These are phyloP conservation scores for Parascotia fuliginaria DNA, from an alignment of 2,888 invertebrate species.

Conservation along the genomic window DNA sequence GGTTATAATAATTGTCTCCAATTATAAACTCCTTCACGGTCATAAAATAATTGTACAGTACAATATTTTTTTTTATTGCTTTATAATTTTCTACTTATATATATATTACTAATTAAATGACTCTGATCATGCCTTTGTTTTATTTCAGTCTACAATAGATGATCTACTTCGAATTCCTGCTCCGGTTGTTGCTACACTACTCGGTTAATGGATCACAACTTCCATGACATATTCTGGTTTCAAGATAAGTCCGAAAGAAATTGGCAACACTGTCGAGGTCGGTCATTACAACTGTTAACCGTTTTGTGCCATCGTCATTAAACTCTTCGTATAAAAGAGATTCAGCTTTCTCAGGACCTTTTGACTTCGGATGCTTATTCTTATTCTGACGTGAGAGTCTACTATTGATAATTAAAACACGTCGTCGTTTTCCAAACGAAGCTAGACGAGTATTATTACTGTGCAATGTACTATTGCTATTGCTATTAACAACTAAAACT, in stretches of 20 bases:
- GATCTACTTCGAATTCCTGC: conserved; percentile 29
- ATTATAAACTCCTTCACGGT: too few relatives aligned
- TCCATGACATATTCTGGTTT: conserved; percentile 54
- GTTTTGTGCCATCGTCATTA: conserved; percentile 39
- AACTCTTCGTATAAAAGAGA: conserved; percentile 60
- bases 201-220: conserved; percentile 50
- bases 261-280: conserved; percentile 56
- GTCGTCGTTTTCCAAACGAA: conserved; percentile 10
- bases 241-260: conserved; percentile 56
- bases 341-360: conserved; percentile 9
- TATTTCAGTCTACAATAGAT: conserved; percentile 44
- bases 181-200: conserved; percentile 52
- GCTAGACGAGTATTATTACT: neutral
- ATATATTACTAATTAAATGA: too few relatives aligned
- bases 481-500: too few relatives aligned
- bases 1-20: too few relatives aligned
- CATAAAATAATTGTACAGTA: too few relatives aligned
- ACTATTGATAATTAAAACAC: conserved; percentile 48
- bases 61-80: too few relatives aligned
- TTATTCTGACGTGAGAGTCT: neutral
- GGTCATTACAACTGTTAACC: conserved; percentile 52
- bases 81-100: too few relatives aligned
- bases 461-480: neutral
- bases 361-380: neutral
- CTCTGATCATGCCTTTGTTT: too few relatives aligned